phyloP scores from a whole-genome alignment of 2,888 invertebrate genomes.

The Sialis lutaria region DNA sequence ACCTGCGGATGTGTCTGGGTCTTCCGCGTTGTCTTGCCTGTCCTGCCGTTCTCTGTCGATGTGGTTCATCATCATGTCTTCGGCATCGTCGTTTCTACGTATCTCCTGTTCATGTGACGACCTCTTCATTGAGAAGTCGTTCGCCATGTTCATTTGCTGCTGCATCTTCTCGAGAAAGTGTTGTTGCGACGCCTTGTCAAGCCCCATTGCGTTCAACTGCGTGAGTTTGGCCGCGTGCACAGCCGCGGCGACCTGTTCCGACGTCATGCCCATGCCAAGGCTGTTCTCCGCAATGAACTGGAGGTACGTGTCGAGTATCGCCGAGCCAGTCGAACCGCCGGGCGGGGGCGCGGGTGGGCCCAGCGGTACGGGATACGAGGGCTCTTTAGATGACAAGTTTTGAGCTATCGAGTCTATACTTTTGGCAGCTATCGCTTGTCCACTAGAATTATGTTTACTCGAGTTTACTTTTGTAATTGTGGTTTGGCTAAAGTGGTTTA shows the following conservation, averaged over 20 bases:
- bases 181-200: constrained; percentile 31
- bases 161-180: constrained; percentile 46
- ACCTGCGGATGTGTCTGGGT: constrained; percentile 31
- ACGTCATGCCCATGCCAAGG: constrained; percentile 45
- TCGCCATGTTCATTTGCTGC: constrained; percentile 36
- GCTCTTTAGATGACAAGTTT: constrained; percentile 41
- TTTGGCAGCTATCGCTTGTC: constrained; percentile 44
- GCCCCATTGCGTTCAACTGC: constrained; percentile 49
- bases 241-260: constrained; percentile 50
- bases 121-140: constrained; percentile 36
- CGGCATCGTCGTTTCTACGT: constrained; percentile 29
- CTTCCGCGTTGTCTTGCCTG: constrained; percentile 23
- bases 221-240: constrained; percentile 64
- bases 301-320: constrained; percentile 71
- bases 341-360: constrained; percentile 23
- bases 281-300: constrained; percentile 78
- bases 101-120: constrained; percentile 21
- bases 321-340: constrained; percentile 45
- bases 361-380: constrained; percentile 46
- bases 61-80: constrained; percentile 36
- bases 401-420: constrained; percentile 42
- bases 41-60: constrained; percentile 20
- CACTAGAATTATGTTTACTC: constrained; percentile 24
- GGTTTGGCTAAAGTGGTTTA: constrained; percentile 22
- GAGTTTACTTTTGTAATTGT: constrained; percentile 46